phyloP scores from a whole-genome alignment of 1,140 invertebrate genomes.

The Periplaneta americana region DNA sequence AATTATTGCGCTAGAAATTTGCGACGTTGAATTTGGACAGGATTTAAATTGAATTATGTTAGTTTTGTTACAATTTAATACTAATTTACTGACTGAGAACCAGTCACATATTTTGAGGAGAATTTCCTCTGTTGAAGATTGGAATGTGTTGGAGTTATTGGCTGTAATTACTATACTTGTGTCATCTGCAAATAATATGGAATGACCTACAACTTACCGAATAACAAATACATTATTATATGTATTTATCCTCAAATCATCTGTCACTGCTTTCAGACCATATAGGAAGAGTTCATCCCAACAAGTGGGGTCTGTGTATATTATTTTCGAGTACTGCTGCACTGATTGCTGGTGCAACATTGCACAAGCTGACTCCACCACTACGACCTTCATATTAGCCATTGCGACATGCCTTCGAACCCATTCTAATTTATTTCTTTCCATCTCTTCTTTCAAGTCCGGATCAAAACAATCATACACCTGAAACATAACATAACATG shows the following conservation, averaged over 20 bases:
- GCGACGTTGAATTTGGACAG: no score
- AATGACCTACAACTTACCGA: no score
- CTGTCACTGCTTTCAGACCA: not conserved
- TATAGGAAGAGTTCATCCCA: not conserved
- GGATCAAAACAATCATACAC: not conserved
- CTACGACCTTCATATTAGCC: not conserved
- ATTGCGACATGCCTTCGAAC: not conserved
- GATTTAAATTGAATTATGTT: no score
- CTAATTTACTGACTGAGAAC: no score
- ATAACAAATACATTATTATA: not conserved
- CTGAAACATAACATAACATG: no score
- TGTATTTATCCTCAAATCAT: not conserved
- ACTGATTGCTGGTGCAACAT: not conserved
- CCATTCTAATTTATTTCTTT: not conserved
- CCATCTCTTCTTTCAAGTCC: not conserved
- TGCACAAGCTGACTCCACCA: not conserved
- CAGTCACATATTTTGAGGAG: no score
- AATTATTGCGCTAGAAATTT: no score
- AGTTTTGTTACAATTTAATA: no score
- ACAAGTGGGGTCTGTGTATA: not conserved
- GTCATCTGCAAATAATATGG: no score
- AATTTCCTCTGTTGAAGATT: no score
- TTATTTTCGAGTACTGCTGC: not conserved
- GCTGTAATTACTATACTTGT: no score
- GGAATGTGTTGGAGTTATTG: no score